Evolutionary conservation across 2,888 invertebrate species (phyloP), one percentile per base, ranked within the genome.

Genomic region (Drosophila histrio): DNA sequence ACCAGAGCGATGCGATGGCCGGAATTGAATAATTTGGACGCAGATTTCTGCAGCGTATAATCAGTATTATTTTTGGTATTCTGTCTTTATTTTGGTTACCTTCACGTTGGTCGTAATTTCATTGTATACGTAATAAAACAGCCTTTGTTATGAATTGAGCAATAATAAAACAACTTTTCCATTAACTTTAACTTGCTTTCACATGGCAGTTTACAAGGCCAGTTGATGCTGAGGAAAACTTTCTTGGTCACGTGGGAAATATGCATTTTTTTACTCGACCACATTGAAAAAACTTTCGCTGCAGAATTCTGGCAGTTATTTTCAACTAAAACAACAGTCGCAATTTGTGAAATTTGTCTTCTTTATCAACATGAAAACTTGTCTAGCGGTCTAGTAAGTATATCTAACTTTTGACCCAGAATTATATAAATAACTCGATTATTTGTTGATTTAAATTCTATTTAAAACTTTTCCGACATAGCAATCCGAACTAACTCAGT

Each of bases 211-310:
- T 17, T 22, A 22, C 43, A 28, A 22, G 44, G 49, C 30, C 49
- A 39, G 56, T 59, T 69, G 56, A 50, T 59, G 58, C 28, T 72
- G 43, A 32, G 11, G 4, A 11, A 54, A 81, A 79, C 47, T 50
- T 82, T 76, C 43, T 26, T 21, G 62, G 28, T 44, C 79, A 53
- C 79, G 59, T 58, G 72, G 83, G 54, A 86, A 82, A 75, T 69
- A 49, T 66, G 61, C 32, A 61, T 39, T 61, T 43, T 52, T 52
- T 65, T 52, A n/a, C 21, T 39, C 28, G 34, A 19, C 61, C 70
- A 15, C 50, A 52, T 38, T 11, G 47, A 2, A 17, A 22, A 54
- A 72, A 69, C 39, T 69, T 69, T 62, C 11, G 4, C 38, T 8
- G 9, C 30, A 46, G 19, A 8, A 30, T 30, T 49, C 24, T 30